Percentiles rank a stretch among this genome's conserved stretches.
Conservation (phyloP, 2,888 invertebrate species). For the Drosophila birchii region DNA sequence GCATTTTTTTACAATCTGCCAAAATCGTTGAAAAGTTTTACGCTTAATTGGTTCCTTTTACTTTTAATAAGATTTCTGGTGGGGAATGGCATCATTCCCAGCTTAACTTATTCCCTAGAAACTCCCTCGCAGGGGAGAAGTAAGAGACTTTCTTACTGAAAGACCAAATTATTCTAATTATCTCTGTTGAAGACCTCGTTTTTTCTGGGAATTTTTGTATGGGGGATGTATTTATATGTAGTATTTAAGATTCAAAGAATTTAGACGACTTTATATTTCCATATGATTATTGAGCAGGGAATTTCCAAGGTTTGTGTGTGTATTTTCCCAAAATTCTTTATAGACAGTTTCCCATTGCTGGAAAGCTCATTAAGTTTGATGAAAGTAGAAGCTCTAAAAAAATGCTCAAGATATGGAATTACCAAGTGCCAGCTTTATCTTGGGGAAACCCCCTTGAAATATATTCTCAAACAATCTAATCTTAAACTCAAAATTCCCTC, state of each 20-base stretch:
- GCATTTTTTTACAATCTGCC: neutral
- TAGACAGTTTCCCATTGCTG: neutral
- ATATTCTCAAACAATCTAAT: neutral
- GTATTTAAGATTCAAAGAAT: neutral
- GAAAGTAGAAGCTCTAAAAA: neutral
- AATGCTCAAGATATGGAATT: neutral
- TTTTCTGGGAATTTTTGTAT: neutral
- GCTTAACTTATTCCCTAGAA: neutral
- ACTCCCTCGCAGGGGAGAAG: neutral
- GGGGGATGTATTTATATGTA: neutral
- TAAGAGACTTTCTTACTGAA: neutral
- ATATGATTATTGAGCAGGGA: neutral
- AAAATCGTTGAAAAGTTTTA: conserved; percentile 2
- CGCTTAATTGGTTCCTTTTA: conserved; percentile 15
- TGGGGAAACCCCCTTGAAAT: neutral
- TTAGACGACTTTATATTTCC: neutral
- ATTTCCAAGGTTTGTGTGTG: neutral
- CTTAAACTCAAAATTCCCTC: neutral
- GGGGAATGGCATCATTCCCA: conserved; percentile 1
- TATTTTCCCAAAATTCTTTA: neutral
- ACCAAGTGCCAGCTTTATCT: neutral
- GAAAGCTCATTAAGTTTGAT: neutral
- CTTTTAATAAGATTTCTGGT: neutral
- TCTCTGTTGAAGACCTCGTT: neutral
- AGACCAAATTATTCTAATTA: neutral